Conservation (phyloP, 2,797 vertebrate species). For the Gallinago stenura region DNA sequence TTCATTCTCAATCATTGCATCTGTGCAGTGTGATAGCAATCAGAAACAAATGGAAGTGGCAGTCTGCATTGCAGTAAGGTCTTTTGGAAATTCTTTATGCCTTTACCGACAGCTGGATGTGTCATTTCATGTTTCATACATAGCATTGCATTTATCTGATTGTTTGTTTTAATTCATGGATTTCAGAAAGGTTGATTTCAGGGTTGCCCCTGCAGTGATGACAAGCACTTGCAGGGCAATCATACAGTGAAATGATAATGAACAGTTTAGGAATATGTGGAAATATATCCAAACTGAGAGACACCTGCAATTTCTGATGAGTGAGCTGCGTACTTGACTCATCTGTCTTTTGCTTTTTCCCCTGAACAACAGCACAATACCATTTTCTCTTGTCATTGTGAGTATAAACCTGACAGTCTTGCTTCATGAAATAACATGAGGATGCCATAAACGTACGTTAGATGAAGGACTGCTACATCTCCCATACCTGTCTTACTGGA, state of each 20-base stretch:
- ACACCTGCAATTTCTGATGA: background rate
- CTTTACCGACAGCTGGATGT: background rate
- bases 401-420: background rate
- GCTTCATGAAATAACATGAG: background rate
- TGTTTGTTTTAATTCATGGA: conserved; percentile 17
- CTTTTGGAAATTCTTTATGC: background rate
- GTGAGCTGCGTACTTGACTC: background rate
- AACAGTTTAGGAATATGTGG: background rate
- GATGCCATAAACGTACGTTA: background rate
- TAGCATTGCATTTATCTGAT: background rate
- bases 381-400: background rate
- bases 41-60: conserved; percentile 50
- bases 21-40: conserved; percentile 28
- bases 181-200: conserved; percentile 20
- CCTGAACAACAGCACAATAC: background rate
- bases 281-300: conserved; percentile 2
- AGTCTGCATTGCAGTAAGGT: conserved; percentile 28
- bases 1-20: conserved; percentile 62
- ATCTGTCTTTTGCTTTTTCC: background rate
- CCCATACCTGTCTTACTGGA: background rate
- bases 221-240: background rate
- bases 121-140: conserved; percentile 3
- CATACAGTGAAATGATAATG: background rate
- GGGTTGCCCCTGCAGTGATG: background rate
- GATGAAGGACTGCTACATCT: background rate